Evolutionary conservation across 2,797 vertebrate genomes (phyloP).

Genomic region (Amazonetta brasiliensis): DNA sequence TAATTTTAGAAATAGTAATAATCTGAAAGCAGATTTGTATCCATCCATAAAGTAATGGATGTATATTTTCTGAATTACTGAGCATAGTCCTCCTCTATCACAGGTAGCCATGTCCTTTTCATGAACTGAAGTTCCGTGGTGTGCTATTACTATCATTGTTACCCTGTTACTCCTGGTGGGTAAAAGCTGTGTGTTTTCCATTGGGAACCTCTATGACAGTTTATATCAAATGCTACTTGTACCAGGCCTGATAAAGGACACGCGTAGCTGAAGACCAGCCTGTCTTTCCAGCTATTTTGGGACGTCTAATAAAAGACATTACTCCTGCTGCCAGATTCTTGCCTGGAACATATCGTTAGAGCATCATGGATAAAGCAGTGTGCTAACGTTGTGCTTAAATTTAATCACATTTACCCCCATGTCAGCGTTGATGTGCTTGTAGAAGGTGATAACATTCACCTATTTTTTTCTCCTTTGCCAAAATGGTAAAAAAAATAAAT

Average conservation of each 20-base stretch:
- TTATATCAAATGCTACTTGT: not conserved
- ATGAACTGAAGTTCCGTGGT: not conserved
- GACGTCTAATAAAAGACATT: not conserved
- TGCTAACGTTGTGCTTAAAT: not conserved
- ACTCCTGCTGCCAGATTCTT: not conserved
- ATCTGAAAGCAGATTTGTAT: not conserved
- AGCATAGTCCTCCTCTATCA: not conserved
- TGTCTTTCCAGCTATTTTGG: not conserved
- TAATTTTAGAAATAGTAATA: not conserved
- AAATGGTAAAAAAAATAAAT: not conserved
- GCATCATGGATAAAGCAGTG: not conserved
- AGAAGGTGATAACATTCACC: not conserved
- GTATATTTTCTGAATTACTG: not conserved
- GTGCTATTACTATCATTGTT: not conserved
- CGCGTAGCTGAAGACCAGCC: not conserved
- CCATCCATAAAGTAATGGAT: not conserved
- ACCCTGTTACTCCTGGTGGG: not conserved
- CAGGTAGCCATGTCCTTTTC: not conserved
- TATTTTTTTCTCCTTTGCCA: not conserved
- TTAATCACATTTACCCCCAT: not conserved
- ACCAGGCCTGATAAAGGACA: not conserved
- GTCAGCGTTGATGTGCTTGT: not conserved
- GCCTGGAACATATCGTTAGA: not conserved
- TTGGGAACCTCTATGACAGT: not conserved
- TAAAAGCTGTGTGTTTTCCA: not conserved